These are phyloP conservation scores for Pseudorasbora parva DNA, from an alignment of 2,113 vertebrate genomes.

Conservation along the genomic window DNA sequence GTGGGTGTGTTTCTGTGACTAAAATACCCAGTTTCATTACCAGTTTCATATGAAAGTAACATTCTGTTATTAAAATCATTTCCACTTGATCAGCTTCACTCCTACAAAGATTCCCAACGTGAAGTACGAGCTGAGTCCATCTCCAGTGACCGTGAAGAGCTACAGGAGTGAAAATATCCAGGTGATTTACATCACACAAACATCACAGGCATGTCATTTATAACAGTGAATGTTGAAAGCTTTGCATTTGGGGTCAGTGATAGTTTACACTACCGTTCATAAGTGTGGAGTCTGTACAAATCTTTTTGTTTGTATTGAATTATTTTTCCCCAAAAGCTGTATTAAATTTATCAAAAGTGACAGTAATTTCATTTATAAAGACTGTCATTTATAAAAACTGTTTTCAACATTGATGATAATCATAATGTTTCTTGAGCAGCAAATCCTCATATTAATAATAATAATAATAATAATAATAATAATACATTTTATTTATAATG, in stretches of 20 bases:
- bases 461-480: too few species aligned
- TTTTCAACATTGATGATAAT: background rate
- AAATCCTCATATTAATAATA: background rate
- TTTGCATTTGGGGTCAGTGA: too few species aligned
- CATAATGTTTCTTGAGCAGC: background rate
- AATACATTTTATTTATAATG: too few species aligned
- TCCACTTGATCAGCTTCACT: constrained; percentile 66
- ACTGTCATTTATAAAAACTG: too few species aligned
- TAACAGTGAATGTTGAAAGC: too few species aligned
- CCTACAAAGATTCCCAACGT: constrained; percentile 76
- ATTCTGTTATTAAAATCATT: constrained; percentile 53
- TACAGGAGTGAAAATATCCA: constrained; percentile 44
- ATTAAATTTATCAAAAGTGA: background rate
- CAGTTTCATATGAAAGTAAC: constrained; percentile 36
- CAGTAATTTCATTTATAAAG: background rate
- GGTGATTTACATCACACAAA: constrained; percentile 57
- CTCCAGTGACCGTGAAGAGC: constrained; percentile 48
- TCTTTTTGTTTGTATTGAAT: too few species aligned
- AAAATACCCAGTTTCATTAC: constrained; percentile 13
- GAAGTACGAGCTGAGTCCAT: constrained; percentile 74
- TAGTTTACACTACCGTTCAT: too few species aligned
- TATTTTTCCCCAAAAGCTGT: too few species aligned
- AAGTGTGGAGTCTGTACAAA: too few species aligned
- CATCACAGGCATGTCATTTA: background rate
- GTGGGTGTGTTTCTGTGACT: constrained; percentile 56